Evolutionary conservation across 2,113 vertebrate genomes (phyloP).

Genomic region (Donacobius atricapilla): DNA sequence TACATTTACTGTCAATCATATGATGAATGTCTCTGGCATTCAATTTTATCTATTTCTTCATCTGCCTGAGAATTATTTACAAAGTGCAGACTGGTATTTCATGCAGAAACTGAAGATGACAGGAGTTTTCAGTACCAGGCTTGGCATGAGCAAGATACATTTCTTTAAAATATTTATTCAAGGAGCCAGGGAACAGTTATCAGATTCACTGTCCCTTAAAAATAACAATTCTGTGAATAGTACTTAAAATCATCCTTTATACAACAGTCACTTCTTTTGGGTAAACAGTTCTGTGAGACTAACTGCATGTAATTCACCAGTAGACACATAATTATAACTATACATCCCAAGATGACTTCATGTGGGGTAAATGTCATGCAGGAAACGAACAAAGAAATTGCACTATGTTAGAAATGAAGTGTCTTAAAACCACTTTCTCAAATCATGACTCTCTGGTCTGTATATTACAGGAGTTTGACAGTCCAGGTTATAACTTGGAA

Average conservation of each 20-base stretch:
- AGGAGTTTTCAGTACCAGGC: neutral
- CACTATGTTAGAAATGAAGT: constrained; percentile 19
- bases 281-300: constrained; percentile 7
- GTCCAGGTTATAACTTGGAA: neutral
- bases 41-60: neutral
- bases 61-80: neutral
- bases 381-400: constrained; percentile 30
- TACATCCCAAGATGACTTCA: neutral
- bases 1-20: neutral
- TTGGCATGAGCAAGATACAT: neutral
- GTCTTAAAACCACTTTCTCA: constrained; percentile 22
- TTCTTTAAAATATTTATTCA: neutral
- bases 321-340: constrained; percentile 6
- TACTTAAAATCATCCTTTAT: neutral
- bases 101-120: neutral
- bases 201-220: neutral
- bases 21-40: neutral
- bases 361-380: constrained; percentile 36
- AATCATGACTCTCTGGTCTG: neutral
- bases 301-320: neutral
- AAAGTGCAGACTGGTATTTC: neutral
- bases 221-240: neutral
- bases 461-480: neutral
- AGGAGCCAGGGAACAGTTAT: neutral
- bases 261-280: neutral